phyloP scores from a whole-genome alignment of 1,140 invertebrate genomes.

The Acarapis woodi region DNA sequence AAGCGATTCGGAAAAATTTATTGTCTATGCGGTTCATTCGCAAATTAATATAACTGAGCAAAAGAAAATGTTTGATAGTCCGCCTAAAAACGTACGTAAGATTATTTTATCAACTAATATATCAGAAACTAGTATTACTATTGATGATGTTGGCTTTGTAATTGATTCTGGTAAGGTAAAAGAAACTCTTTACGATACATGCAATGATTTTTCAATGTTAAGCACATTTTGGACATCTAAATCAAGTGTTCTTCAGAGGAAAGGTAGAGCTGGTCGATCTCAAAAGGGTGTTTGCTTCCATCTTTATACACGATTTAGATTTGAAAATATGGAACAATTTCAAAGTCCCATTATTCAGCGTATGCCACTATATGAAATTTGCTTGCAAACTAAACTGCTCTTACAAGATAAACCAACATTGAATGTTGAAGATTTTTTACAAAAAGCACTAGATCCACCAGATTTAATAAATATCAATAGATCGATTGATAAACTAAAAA shows the following conservation, averaged over 20 bases:
- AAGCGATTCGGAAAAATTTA: background rate
- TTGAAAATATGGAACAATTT: slow-evolving; percentile 40
- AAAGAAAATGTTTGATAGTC: slow-evolving; percentile 48
- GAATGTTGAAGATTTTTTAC: slow-evolving; percentile 22
- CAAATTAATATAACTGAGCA: slow-evolving; percentile 69
- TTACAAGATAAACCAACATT: no score
- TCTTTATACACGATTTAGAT: slow-evolving; percentile 63
- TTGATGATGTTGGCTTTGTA: slow-evolving; percentile 92
- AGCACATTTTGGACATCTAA: slow-evolving; percentile 90
- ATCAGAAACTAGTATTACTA: slow-evolving; percentile 94
- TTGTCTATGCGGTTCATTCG: slow-evolving; percentile 27
- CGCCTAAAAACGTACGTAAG: slow-evolving; percentile 46
- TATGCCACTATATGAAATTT: slow-evolving; percentile 52
- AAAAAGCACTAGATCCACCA: slow-evolving; percentile 26
- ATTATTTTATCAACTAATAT: slow-evolving; percentile 98
- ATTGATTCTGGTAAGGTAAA: slow-evolving; percentile 81
- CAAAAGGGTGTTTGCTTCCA: slow-evolving; percentile 45
- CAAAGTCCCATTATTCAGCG: slow-evolving; percentile 66
- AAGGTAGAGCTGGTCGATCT: slow-evolving; percentile 49
- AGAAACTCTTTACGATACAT: slow-evolving; percentile 75
- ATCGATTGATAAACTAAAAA: slow-evolving; percentile 24
- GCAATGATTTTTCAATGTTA: slow-evolving; percentile 65
- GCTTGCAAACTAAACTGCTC: slow-evolving; percentile 3
- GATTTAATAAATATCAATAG: slow-evolving; percentile 16
- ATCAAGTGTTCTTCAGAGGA: slow-evolving; percentile 84